Base-by-base conservation (phyloP, 2,797 vertebrate species). In the Pogoniulus pusillus region DNA sequence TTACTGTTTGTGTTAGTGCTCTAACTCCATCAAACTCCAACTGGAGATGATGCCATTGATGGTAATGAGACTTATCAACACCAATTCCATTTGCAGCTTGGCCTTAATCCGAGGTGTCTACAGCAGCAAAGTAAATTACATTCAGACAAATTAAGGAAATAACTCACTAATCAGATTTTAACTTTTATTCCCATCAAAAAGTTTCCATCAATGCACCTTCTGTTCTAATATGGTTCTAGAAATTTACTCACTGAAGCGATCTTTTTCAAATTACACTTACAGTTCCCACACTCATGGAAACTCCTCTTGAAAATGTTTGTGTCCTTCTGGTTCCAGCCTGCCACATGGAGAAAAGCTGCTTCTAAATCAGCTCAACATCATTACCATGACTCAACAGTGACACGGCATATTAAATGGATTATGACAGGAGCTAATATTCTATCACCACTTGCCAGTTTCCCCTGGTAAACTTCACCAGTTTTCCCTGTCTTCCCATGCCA, bases 11-110 rank as follows among this genome's bases (percentile, higher is more conserved):
- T 45, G 54, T 82, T 34, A 78, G n/a, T n/a, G 62, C 85, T 71
- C 22, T 41, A 87, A 69, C 87, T 62, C 47, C 47, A 74, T 62
- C 72, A 70, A 43, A 57, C 55, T 80, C 54, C 49, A 71, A 78
- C 54, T 37, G 66, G 71, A 77, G 89, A 86, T 76, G 85, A 95
- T 79, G 74, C 78, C 76, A 27, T 20, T 68, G 71, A 82, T 41
- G 81, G 58, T 58, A 90, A 85, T 30, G 58, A 86, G 77, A 92
- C 82, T 92, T 87, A 93, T 35, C 85, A 92, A 89, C 73, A 86
- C 41, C 72, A 93, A 77, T 76, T 88, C 79, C 94, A 92, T 89
- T 93, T 91, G 80, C 66, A 81, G 70, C 39, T 84, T 91, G 85
- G 89, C 81, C 68, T 92, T 93, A 91, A 93, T 76, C 87, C 27